Evolutionary conservation across 64 coral and sea anemone species (phyloP).

Genomic region (Exaiptasia diaphana): DNA sequence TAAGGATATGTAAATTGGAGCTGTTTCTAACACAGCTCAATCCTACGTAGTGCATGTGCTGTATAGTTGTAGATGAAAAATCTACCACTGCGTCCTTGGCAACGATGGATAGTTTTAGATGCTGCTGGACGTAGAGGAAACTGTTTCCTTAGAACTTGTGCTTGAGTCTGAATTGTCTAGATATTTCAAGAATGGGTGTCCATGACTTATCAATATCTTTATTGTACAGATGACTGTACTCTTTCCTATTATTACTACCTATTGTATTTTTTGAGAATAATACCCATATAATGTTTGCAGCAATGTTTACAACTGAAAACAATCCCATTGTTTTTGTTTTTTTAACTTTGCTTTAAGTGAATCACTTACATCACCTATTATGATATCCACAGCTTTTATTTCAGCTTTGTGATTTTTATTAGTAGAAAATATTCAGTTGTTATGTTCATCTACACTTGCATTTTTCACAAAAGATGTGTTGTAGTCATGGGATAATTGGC

Average conservation of each 20-base stretch:
- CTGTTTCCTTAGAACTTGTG: constrained; percentile 4
- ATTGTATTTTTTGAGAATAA: not conserved
- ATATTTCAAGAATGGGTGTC: constrained; percentile 1
- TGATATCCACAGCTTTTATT: constrained; percentile 30
- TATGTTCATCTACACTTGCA: constrained; percentile 4
- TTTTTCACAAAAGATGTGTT: constrained; percentile 33
- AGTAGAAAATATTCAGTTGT: not conserved
- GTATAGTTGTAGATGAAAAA: not conserved
- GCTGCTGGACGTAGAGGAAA: constrained; percentile 29
- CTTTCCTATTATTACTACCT: not conserved
- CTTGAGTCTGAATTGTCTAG: not conserved
- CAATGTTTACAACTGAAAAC: not conserved
- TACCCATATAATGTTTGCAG: not conserved
- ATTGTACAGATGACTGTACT: not conserved
- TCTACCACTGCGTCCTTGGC: constrained; percentile 12
- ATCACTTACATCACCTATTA: constrained; percentile 35
- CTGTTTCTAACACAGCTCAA: constrained; percentile 21
- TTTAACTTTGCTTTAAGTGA: constrained; percentile 12
- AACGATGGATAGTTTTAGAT: constrained; percentile 35
- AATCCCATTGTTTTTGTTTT: constrained; percentile 48
- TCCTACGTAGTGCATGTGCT: constrained; percentile 25
- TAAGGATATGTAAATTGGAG: constrained; percentile 12
- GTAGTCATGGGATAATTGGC: not conserved
- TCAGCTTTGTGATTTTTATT: constrained; percentile 17
- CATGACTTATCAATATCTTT: not conserved